phyloP scores from a whole-genome alignment of 1,140 invertebrate genomes.

The Formica exsecta region DNA sequence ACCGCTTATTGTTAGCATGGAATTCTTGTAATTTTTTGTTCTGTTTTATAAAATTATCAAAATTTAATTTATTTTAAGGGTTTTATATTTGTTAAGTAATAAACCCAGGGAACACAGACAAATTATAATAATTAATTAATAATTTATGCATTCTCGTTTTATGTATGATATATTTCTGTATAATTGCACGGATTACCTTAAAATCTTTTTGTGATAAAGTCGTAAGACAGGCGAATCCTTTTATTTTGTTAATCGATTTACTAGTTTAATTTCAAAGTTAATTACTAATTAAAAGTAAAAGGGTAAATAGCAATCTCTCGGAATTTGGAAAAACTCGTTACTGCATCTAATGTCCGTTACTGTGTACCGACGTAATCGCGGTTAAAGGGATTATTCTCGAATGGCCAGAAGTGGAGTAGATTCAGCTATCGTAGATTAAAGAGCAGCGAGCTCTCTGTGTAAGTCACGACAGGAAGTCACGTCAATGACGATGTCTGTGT shows the following conservation, averaged over 20 bases:
- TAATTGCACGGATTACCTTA: background rate
- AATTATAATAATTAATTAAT: background rate
- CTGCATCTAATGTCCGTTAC: background rate
- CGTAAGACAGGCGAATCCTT: background rate
- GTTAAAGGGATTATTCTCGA: conserved; percentile 32
- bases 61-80: conserved; percentile 7
- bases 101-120: background rate
- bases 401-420: conserved; percentile 30
- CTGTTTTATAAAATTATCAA: background rate
- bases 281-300: background rate
- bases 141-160: background rate
- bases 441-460: conserved; percentile 43
- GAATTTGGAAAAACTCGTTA: background rate
- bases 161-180: too few relatives aligned
- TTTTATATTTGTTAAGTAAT: background rate
- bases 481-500: conserved; percentile 64
- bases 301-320: background rate
- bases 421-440: conserved; percentile 56
- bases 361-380: background rate
- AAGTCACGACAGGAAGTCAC: conserved; percentile 68
- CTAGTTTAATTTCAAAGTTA: too few relatives aligned
- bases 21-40: background rate
- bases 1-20: background rate
- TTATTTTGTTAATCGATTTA: background rate
- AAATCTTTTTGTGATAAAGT: background rate